phyloP scores from a whole-genome alignment of 2,888 invertebrate species.

The Erynnis tages region DNA sequence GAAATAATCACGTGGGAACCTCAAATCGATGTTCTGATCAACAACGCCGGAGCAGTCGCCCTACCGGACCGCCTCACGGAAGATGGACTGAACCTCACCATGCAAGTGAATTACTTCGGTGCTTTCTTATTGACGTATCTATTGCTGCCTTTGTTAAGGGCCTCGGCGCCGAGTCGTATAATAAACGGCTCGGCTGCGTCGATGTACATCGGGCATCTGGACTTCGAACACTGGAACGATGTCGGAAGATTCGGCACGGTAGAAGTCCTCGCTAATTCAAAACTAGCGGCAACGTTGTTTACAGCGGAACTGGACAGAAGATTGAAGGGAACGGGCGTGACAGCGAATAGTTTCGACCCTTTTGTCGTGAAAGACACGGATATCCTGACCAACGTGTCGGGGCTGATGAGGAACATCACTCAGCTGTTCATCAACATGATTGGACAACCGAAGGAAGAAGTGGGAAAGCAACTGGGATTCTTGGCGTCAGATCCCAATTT shows the following conservation, averaged over 20 bases:
- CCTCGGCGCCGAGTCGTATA: constrained; percentile 81
- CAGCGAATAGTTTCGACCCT: constrained; percentile 84
- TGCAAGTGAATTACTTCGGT: constrained; percentile 88
- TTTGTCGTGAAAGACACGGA: constrained; percentile 62
- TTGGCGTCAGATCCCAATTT: constrained; percentile 56
- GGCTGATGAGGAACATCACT: constrained; percentile 41
- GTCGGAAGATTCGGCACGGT: constrained; percentile 52
- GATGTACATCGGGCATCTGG: constrained; percentile 73
- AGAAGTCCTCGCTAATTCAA: constrained; percentile 60
- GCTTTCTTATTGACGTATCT: constrained; percentile 87
- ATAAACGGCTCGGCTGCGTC: constrained; percentile 83
- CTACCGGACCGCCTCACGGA: constrained; percentile 73
- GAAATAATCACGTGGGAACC: constrained; percentile 61
- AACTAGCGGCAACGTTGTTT: constrained; percentile 84
- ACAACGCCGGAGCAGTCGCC: constrained; percentile 81
- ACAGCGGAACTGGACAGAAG: constrained; percentile 80
- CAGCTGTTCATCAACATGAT: constrained; percentile 49
- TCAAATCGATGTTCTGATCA: constrained; percentile 75
- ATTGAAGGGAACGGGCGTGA: constrained; percentile 81
- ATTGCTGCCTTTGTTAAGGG: constrained; percentile 76
- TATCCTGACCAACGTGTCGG: constrained; percentile 50
- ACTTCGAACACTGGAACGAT: constrained; percentile 65
- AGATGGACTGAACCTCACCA: constrained; percentile 84
- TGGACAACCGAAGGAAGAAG: constrained; percentile 60
- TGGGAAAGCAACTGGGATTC: constrained; percentile 57